Evolutionary conservation across 2,113 vertebrate species (phyloP).

Genomic region (Myotis brandtii): DNA sequence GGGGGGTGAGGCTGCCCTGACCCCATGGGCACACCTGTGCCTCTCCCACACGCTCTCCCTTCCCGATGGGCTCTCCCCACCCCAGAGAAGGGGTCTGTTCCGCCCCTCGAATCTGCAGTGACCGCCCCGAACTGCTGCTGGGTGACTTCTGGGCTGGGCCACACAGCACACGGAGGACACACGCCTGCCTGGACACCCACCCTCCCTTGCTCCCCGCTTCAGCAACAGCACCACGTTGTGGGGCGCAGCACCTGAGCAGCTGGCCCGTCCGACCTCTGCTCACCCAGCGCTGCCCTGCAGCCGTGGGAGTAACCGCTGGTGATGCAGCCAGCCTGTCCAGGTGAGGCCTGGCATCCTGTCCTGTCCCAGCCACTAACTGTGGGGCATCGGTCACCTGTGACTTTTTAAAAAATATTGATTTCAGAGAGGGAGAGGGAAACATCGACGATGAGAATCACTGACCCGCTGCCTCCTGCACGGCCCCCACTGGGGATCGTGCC

Average conservation of each 20-base stretch:
- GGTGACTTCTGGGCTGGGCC: too few species aligned
- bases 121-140: neutral
- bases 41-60: fast-evolving
- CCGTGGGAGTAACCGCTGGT: fast-evolving
- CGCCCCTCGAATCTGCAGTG: neutral
- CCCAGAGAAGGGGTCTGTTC: neutral
- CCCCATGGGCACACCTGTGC: too few species aligned
- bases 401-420: too few species aligned
- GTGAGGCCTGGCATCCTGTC: neutral
- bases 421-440: too few species aligned
- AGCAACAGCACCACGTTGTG: neutral
- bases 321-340: too few species aligned
- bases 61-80: too few species aligned
- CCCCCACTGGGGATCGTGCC: too few species aligned
- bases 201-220: neutral
- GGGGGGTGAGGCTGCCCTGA: fast-evolving
- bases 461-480: too few species aligned
- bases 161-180: neutral
- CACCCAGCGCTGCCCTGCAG: neutral
- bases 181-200: neutral
- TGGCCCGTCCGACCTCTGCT: neutral
- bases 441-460: too few species aligned
- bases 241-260: fast-evolving
- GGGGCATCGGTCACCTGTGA: neutral
- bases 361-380: neutral